A percentile compares a stretch with the other conserved stretches of the same genome.
These are phyloP conservation scores for Hirundichthys speculiger DNA, from an alignment of 2,113 vertebrate genomes.

Conservation along the genomic window DNA sequence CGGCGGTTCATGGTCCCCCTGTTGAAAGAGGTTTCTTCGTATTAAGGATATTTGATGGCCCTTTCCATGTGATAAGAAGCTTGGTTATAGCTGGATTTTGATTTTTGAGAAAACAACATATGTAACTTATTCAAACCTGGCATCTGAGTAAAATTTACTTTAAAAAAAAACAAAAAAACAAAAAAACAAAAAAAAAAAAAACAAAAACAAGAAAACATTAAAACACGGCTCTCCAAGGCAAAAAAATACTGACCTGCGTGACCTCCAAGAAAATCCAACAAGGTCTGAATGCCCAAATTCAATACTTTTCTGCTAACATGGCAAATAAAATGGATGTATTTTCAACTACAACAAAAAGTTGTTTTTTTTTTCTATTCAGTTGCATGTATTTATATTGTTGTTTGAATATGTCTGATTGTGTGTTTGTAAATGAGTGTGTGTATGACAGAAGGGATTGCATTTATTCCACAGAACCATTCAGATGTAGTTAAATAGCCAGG, in stretches of 20 bases:
- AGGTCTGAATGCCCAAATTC: neutral
- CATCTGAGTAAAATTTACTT: too few relatives aligned
- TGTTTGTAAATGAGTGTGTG: constrained; percentile 38
- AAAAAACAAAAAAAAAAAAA: neutral
- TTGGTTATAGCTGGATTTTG: too few relatives aligned
- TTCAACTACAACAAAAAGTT: neutral
- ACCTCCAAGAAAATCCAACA: neutral
- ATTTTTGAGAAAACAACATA: too few relatives aligned
- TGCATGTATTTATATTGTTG: constrained; percentile 16
- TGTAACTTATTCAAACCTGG: too few relatives aligned
- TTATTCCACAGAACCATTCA: constrained; percentile 60
- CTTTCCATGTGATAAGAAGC: neutral
- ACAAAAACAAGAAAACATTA: too few relatives aligned
- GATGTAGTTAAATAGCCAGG: constrained; percentile 56
- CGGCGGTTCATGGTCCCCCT: constrained; percentile 74
- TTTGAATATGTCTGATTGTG: constrained; percentile 11
- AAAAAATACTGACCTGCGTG: too few relatives aligned
- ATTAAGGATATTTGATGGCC: constrained; percentile 1
- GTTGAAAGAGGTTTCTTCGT: constrained; percentile 24
- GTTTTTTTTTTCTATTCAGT: constrained; percentile 23
- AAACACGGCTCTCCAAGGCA: too few relatives aligned
- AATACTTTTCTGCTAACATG: neutral
- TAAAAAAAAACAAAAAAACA: neutral
- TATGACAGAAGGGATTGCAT: constrained; percentile 31
- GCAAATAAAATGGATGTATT: neutral